Percentiles rank a stretch among this genome's conserved stretches.
phyloP scores from a whole-genome alignment of 2,888 invertebrate species.

The Dasypogon diadema region DNA sequence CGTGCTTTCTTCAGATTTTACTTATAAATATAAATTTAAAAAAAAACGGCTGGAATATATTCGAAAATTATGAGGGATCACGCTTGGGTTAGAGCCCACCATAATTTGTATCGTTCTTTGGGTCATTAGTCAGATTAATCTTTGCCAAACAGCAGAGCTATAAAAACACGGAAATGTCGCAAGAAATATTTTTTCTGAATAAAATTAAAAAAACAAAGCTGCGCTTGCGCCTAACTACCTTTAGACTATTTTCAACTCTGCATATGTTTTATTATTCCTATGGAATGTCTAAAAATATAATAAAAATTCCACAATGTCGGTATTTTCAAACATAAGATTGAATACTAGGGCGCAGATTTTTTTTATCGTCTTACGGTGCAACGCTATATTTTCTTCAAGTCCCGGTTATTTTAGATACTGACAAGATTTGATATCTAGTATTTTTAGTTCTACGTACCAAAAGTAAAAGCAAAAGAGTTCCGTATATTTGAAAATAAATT shows the following conservation, averaged over 20 bases:
- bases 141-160: neutral
- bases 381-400: too few relatives aligned
- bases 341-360: neutral
- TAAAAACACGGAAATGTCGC: neutral
- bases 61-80: neutral
- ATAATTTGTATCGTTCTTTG: neutral
- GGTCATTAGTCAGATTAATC: neutral
- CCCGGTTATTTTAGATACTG: too few relatives aligned
- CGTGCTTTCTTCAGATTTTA: neutral
- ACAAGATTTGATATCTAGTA: too few relatives aligned
- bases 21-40: neutral
- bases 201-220: neutral
- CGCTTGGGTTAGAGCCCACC: neutral
- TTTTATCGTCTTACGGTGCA: too few relatives aligned
- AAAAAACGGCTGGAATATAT: neutral
- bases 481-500: constrained; percentile 1
- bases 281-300: neutral
- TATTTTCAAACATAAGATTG: neutral
- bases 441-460: too few relatives aligned
- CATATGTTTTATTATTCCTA: neutral
- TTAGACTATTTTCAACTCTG: neutral
- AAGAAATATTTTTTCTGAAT: neutral
- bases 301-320: neutral
- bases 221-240: neutral
- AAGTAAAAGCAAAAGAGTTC: constrained; percentile 6